These are phyloP conservation scores for Chymomyza caudatula DNA, from an alignment of 2,888 invertebrate genomes.

Conservation along the genomic window DNA sequence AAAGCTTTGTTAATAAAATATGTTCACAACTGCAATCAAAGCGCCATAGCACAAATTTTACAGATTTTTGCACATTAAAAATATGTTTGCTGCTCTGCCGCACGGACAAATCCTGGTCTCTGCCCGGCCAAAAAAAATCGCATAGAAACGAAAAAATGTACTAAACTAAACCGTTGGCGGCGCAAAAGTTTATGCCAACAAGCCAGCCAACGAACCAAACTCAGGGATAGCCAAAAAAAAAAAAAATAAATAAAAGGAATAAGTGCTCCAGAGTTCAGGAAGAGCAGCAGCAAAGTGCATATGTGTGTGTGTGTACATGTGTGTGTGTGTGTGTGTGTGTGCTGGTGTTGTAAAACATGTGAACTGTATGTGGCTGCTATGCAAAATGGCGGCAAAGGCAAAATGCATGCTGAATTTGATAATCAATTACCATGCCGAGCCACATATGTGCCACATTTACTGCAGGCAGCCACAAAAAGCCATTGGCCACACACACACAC, in stretches of 20 bases:
- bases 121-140: conserved; percentile 3
- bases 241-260: conserved; percentile 5
- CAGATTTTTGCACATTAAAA: conserved; percentile 66
- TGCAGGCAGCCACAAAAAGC: conserved; percentile 37
- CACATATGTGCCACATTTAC: conserved; percentile 50
- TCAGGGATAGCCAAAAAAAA: neutral
- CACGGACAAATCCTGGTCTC: conserved; percentile 16
- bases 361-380: conserved; percentile 25
- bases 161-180: neutral
- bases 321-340: neutral
- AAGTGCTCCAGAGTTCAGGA: conserved; percentile 9
- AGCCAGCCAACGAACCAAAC: neutral
- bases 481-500: conserved; percentile 22
- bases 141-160: conserved; percentile 41
- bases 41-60: conserved; percentile 50
- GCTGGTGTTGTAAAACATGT: conserved; percentile 10
- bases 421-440: conserved; percentile 62
- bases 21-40: conserved; percentile 53
- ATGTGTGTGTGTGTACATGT: neutral
- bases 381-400: conserved; percentile 38
- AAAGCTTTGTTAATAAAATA: conserved; percentile 16
- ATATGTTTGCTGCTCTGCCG: conserved; percentile 46
- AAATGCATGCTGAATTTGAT: conserved; percentile 64
- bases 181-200: conserved; percentile 37
- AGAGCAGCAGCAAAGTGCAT: conserved; percentile 2